phyloP scores from a whole-genome alignment of 2,888 invertebrate genomes.

The Leucania comma region DNA sequence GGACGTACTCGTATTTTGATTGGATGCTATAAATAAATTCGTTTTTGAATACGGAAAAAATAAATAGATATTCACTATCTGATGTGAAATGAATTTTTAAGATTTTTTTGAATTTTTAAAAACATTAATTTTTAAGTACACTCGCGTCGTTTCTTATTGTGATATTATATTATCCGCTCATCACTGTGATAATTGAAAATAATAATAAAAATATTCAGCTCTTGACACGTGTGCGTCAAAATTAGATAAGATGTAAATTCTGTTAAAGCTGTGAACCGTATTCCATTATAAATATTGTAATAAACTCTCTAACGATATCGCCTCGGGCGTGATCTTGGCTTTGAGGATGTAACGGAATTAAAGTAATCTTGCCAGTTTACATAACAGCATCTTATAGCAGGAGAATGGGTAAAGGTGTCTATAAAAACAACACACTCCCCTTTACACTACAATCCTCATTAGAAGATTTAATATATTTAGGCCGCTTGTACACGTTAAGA shows the following conservation, averaged over 20 bases:
- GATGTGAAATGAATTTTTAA: background rate
- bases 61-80: background rate
- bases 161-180: conserved; percentile 32
- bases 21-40: conserved; percentile 12
- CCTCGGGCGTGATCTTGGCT: conserved; percentile 66
- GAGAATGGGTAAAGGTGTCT: conserved; percentile 29
- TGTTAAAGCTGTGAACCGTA: conserved; percentile 42
- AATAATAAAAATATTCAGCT: conserved; percentile 56
- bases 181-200: conserved; percentile 45
- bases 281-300: conserved; percentile 63
- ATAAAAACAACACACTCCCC: conserved; percentile 24
- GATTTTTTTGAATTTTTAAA: too few species aligned
- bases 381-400: conserved; percentile 68
- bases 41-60: background rate
- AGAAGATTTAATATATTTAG: background rate
- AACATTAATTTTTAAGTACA: conserved; percentile 3
- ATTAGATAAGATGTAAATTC: conserved; percentile 57
- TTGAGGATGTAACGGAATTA: conserved; percentile 71
- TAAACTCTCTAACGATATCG: conserved; percentile 67
- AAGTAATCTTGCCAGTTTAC: conserved; percentile 80
- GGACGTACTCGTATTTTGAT: conserved; percentile 35
- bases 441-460: conserved; percentile 35
- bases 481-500: too few species aligned
- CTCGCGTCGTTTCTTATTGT: conserved; percentile 22
- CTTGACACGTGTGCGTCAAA: conserved; percentile 32